These are phyloP conservation scores for Macrotrachela quadricornifera DNA, from an alignment of 1,140 invertebrate species.

Conservation along the genomic window DNA sequence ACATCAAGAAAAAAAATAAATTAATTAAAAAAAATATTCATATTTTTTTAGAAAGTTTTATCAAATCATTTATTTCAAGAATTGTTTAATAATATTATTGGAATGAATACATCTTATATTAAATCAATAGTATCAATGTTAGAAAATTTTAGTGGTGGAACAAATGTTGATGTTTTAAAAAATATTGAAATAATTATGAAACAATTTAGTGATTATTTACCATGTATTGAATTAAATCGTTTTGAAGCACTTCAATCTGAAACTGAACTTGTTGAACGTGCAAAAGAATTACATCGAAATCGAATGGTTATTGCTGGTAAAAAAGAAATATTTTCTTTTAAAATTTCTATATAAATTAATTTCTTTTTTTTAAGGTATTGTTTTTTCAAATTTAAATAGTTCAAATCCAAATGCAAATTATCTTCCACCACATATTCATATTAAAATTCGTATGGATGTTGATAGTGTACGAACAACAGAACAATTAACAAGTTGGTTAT, in stretches of 20 bases:
- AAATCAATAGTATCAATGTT: conserved; percentile 9
- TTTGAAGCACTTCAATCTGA: conserved; percentile 21
- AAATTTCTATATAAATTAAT: background rate
- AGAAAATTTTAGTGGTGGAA: conserved; percentile 11
- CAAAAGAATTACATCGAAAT: conserved; percentile 13
- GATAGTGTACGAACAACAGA: conserved; percentile 29
- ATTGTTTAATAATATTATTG: background rate
- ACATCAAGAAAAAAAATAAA: too few species aligned
- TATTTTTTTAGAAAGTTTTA: background rate
- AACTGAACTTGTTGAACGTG: conserved; percentile 17
- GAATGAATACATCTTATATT: conserved; percentile 4
- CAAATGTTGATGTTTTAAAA: conserved; percentile 12
- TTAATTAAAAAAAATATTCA: too few species aligned
- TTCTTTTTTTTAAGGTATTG: conserved; percentile 15
- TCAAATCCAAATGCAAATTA: background rate
- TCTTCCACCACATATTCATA: conserved; percentile 25
- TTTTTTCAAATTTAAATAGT: conserved; percentile 16
- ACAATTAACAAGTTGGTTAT: conserved; percentile 11
- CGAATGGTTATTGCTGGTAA: conserved; percentile 26
- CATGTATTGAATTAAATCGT: conserved; percentile 23
- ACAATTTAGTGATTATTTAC: conserved; percentile 22
- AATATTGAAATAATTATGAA: conserved; percentile 10
- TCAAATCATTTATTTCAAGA: background rate
- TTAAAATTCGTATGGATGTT: conserved; percentile 32
- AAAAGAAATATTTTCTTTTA: conserved; percentile 11